Evolutionary conservation across 2,797 vertebrate genomes (phyloP).

Genomic region (Fistularia tabacaria): DNA sequence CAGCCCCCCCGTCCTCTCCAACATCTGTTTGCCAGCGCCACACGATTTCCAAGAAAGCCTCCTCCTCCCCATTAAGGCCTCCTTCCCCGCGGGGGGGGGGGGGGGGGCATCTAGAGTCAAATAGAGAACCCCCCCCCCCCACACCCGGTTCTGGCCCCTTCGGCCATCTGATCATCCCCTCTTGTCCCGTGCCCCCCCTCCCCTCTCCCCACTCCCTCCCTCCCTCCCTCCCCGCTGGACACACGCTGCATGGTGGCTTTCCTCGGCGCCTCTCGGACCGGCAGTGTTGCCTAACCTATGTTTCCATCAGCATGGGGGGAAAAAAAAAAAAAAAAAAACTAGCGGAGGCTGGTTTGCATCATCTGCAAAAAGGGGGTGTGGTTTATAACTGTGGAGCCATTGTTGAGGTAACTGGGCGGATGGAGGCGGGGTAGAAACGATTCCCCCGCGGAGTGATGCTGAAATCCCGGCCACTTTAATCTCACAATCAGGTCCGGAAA

Average conservation of each 20-base stretch:
- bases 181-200: conserved; percentile 24
- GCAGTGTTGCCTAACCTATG: conserved; percentile 50
- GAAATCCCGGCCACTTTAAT: conserved; percentile 25
- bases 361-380: conserved; percentile 47
- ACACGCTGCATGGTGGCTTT: conserved; percentile 41
- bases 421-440: not conserved
- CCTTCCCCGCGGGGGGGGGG: conserved; percentile 20
- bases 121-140: conserved; percentile 37
- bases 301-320: conserved; percentile 57
- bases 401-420: conserved; percentile 60
- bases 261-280: conserved; percentile 45
- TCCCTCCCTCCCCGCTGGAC: conserved; percentile 34
- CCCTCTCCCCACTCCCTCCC: conserved; percentile 31
- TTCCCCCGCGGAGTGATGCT: conserved; percentile 26
- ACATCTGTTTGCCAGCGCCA: conserved; percentile 69
- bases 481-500: conserved; percentile 25
- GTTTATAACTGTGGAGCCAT: conserved; percentile 61
- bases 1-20: conserved; percentile 37
- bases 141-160: conserved; percentile 3
- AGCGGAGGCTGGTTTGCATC: conserved; percentile 53
- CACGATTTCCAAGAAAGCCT: conserved; percentile 63
- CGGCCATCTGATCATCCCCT: conserved; percentile 33
- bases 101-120: conserved; percentile 42
- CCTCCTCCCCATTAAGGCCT: conserved; percentile 29
- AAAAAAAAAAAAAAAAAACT: conserved; percentile 31